phyloP scores from a whole-genome alignment of 2,113 vertebrate genomes.

The Pyrgilauda ruficollis region DNA sequence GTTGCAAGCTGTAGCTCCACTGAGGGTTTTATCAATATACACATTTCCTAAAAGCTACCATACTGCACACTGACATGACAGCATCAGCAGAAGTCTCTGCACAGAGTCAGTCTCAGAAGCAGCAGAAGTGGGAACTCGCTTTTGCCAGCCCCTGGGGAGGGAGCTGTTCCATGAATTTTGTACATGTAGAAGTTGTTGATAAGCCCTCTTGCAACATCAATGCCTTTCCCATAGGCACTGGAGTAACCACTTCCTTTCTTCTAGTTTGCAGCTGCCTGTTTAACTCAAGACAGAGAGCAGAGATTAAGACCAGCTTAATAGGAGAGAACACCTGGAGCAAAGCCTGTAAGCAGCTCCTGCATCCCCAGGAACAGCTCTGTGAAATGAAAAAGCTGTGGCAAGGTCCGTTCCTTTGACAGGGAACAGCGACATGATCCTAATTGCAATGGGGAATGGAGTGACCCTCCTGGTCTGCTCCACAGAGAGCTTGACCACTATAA shows the following conservation, averaged over 20 bases:
- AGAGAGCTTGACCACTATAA: not conserved
- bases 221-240: constrained; percentile 59
- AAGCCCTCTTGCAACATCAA: constrained; percentile 65
- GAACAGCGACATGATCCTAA: constrained; percentile 14
- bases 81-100: not conserved
- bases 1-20: not conserved
- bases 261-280: constrained; percentile 67
- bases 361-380: constrained; percentile 25
- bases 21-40: not conserved
- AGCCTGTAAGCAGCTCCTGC: constrained; percentile 36
- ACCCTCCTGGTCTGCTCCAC: not conserved
- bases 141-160: not conserved
- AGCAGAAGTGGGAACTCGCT: constrained; percentile 42
- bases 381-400: constrained; percentile 11
- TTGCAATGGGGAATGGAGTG: not conserved
- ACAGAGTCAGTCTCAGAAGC: not conserved
- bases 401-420: constrained; percentile 37
- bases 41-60: not conserved
- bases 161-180: constrained; percentile 46
- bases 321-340: constrained; percentile 55
- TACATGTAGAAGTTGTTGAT: constrained; percentile 57
- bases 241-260: constrained; percentile 67
- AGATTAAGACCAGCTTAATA: constrained; percentile 63
- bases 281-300: constrained; percentile 53
- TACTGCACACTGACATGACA: not conserved